Evolutionary conservation across 1,140 invertebrate species (phyloP).

Genomic region (Drosophila kanapiae): DNA sequence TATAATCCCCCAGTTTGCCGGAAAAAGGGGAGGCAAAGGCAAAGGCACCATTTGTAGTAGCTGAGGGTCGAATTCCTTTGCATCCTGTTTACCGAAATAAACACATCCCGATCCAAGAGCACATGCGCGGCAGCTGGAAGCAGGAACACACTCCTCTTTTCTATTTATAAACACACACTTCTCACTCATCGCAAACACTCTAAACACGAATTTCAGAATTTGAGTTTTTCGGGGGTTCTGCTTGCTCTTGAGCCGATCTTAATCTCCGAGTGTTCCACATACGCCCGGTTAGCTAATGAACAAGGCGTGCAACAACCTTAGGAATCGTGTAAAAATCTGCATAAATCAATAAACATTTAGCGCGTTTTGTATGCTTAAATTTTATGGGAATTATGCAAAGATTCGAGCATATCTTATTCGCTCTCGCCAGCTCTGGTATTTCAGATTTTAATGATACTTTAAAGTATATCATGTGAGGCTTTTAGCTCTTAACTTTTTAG

Average conservation of each 20-base stretch:
- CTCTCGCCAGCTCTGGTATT: not conserved
- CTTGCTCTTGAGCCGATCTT: constrained; percentile 15
- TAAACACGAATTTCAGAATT: constrained; percentile 8
- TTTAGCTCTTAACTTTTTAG: not conserved
- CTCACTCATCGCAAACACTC: constrained; percentile 31
- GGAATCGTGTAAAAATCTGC: constrained; percentile 48
- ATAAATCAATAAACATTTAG: constrained; percentile 78
- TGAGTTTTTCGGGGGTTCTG: constrained; percentile 5
- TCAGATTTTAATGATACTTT: constrained; percentile 22
- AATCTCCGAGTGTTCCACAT: constrained; percentile 38
- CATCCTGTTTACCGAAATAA: constrained; percentile 43
- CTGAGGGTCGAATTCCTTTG: constrained; percentile 31
- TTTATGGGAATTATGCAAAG: constrained; percentile 38
- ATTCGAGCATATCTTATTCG: constrained; percentile 1
- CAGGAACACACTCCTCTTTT: constrained; percentile 20
- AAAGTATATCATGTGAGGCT: constrained; percentile 12
- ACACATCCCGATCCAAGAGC: constrained; percentile 17
- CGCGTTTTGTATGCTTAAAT: constrained; percentile 39
- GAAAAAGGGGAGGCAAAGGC: constrained; percentile 20
- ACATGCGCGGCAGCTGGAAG: constrained; percentile 41
- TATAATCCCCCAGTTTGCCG: not conserved
- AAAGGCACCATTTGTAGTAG: not conserved
- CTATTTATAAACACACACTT: constrained; percentile 61
- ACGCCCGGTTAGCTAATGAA: constrained; percentile 36
- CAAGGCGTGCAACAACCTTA: constrained; percentile 54